These are phyloP conservation scores for Cerastoderma edule DNA, from an alignment of 2,888 invertebrate genomes.

Conservation along the genomic window DNA sequence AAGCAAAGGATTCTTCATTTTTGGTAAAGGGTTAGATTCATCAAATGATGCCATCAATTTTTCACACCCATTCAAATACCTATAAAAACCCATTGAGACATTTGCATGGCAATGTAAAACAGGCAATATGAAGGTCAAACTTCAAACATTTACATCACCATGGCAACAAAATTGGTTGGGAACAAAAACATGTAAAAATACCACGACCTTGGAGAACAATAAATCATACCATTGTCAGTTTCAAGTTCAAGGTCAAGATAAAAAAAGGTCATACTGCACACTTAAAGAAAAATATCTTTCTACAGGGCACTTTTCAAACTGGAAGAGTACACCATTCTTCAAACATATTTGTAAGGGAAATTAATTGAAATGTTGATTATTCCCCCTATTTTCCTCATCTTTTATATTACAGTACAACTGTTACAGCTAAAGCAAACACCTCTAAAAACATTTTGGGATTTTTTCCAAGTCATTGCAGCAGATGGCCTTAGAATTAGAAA, in stretches of 20 bases:
- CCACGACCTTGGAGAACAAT: slow-evolving; percentile 7
- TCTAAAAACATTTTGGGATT: too few species aligned
- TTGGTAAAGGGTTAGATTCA: too few species aligned
- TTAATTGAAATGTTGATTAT: slow-evolving; percentile 11
- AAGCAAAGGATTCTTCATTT: too few species aligned
- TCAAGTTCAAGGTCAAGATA: slow-evolving; percentile 12
- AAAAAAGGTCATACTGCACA: slow-evolving; percentile 25
- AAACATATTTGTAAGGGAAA: too few species aligned
- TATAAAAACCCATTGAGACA: not conserved
- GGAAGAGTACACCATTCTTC: too few species aligned
- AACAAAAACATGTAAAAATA: slow-evolving; percentile 13
- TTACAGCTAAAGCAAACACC: too few species aligned
- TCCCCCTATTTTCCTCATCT: too few species aligned
- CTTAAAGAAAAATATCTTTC: slow-evolving; percentile 13
- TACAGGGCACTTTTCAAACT: slow-evolving; percentile 19
- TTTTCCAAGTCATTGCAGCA: too few species aligned
- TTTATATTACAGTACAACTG: too few species aligned
- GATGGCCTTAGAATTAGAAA: too few species aligned
- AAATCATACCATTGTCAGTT: slow-evolving; percentile 9
- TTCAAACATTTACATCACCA: slow-evolving; percentile 13
- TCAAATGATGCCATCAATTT: slow-evolving; percentile 21
- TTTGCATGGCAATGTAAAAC: slow-evolving; percentile 20
- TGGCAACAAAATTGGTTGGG: slow-evolving; percentile 22
- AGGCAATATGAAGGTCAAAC: slow-evolving; percentile 18
- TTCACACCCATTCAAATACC: slow-evolving; percentile 22